These are phyloP conservation scores for Drosophila cardini DNA, from an alignment of 1,140 invertebrate genomes.

Conservation along the genomic window DNA sequence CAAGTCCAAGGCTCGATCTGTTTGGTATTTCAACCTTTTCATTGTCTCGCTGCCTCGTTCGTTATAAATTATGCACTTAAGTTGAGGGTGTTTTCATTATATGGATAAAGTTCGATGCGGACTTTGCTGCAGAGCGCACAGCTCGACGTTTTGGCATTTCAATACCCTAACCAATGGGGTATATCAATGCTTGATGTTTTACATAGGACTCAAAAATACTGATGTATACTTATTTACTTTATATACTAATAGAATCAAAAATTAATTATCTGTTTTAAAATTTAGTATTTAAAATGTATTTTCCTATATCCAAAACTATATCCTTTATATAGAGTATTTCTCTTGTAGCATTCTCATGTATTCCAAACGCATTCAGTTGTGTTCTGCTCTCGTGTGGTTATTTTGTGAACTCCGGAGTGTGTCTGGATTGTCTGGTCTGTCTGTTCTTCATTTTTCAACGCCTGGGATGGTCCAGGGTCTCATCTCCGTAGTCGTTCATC, in stretches of 20 bases:
- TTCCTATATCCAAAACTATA: background rate
- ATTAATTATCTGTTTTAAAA: no score
- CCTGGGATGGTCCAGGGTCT: slow-evolving; percentile 68
- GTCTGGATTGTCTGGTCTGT: slow-evolving; percentile 56
- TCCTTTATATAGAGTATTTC: slow-evolving; percentile 3
- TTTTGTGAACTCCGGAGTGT: slow-evolving; percentile 25
- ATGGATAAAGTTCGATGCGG: slow-evolving; percentile 70
- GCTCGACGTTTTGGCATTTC: slow-evolving; percentile 40
- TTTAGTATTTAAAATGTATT: no score
- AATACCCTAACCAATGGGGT: slow-evolving; percentile 2
- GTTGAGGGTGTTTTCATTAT: slow-evolving; percentile 83
- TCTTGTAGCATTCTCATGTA: background rate
- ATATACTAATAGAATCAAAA: no score
- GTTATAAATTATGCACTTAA: slow-evolving; percentile 84
- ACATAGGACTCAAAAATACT: no score
- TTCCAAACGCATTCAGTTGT: slow-evolving; percentile 16
- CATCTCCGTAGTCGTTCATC: slow-evolving; percentile 44
- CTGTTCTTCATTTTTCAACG: slow-evolving; percentile 83
- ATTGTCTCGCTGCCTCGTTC: slow-evolving; percentile 62
- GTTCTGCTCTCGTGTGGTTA: slow-evolving; percentile 19
- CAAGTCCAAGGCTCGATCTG: slow-evolving; percentile 42
- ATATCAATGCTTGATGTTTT: background rate
- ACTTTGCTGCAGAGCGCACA: slow-evolving; percentile 23
- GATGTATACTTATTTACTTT: no score
- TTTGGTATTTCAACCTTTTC: slow-evolving; percentile 62